Evolutionary conservation across 2,113 vertebrate species (phyloP).

Genomic region (Notiomystis cincta): DNA sequence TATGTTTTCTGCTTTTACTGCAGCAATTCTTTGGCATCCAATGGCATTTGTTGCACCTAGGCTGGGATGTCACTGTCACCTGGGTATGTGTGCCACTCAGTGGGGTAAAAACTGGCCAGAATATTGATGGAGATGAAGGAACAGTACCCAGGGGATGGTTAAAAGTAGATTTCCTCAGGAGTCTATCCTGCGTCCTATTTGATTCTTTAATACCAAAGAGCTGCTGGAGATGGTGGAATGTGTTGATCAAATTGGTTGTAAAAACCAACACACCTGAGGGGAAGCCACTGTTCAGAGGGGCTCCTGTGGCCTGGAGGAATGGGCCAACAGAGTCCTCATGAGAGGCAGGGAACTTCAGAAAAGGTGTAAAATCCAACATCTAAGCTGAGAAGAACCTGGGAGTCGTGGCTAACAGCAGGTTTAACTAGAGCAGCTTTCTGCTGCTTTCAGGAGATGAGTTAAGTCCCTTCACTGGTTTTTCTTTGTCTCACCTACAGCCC

Average conservation of each 20-base stretch:
- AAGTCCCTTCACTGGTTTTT: neutral
- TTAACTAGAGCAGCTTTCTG: neutral
- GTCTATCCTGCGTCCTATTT: neutral
- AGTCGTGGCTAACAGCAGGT: neutral
- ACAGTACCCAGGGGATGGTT: neutral
- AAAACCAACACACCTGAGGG: neutral
- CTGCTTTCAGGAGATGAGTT: neutral
- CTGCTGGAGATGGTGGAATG: neutral
- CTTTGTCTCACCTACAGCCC: neutral
- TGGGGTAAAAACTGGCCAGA: neutral
- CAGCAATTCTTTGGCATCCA: neutral
- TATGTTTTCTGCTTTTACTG: neutral
- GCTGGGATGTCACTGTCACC: neutral
- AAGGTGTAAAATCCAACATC: neutral
- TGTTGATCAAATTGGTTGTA: neutral
- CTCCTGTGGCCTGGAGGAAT: neutral
- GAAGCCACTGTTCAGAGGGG: neutral
- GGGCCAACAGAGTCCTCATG: neutral
- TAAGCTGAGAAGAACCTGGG: neutral
- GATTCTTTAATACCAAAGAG: neutral
- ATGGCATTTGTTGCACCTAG: neutral
- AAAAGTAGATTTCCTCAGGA: neutral
- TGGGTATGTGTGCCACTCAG: neutral
- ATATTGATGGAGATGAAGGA: too few species aligned
- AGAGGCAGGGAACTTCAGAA: neutral